A percentile compares a stretch with the other conserved stretches of the same genome.
These are phyloP conservation scores for Rhabdomys dilectus DNA, from an alignment of 2,113 vertebrate genomes.

Conservation along the genomic window DNA sequence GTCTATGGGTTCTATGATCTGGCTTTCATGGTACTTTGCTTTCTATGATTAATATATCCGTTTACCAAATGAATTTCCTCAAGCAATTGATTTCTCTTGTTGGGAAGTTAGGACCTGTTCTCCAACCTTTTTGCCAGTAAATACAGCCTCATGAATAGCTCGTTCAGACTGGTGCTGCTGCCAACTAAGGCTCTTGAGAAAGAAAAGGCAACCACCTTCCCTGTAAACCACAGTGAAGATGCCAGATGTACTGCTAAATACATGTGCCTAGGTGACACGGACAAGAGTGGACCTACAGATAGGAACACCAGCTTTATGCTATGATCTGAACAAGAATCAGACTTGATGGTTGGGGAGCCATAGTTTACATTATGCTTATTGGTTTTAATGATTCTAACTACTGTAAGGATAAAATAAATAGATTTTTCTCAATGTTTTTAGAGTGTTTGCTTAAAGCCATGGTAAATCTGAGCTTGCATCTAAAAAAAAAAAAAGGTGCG, in stretches of 20 bases:
- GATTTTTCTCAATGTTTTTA: conserved; percentile 22
- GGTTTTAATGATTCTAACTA: not conserved
- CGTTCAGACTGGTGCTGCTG: not conserved
- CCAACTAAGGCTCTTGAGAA: not conserved
- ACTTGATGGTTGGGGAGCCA: not conserved
- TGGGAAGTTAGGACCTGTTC: not conserved
- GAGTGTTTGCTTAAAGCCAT: not conserved
- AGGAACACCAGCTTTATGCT: not conserved
- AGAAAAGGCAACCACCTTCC: not conserved
- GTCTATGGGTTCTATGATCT: not conserved
- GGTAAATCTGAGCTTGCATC: conserved; percentile 8
- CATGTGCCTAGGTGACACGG: not conserved
- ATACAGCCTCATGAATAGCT: not conserved
- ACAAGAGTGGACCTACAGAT: not conserved
- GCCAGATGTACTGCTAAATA: not conserved
- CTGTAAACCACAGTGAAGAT: not conserved
- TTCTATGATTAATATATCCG: not conserved
- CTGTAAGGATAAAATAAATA: not conserved
- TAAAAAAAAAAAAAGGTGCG: not conserved
- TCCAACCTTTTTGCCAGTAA: not conserved
- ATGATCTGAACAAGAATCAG: not conserved
- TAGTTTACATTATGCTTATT: not conserved
- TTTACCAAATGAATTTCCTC: conserved; percentile 13
- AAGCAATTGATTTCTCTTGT: not conserved
- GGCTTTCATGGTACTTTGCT: not conserved